Evolutionary conservation across 1,140 invertebrate genomes (phyloP), one percentile per base, ranked within the genome.

Genomic region (Zelostemma sp.): DNA sequence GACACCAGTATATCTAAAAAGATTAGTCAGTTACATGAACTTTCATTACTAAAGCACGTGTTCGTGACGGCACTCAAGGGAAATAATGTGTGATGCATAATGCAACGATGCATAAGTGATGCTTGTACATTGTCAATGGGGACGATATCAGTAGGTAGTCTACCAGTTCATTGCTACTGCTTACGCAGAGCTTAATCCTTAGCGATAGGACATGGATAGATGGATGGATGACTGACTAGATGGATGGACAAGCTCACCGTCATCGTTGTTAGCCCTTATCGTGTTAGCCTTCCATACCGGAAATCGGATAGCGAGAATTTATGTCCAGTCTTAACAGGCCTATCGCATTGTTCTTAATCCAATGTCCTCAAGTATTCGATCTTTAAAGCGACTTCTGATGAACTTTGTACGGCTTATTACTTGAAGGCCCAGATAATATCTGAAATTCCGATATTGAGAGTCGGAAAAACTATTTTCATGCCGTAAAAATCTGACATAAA

Each of bases 51-150:
- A 28, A 28, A 45, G 40, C 57, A 59, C 56, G 60, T 53, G 67
- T 58, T 41, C 43, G 48, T 63, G 59, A 64, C 68, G 71, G 63
- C 53, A 46, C 73, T 60, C 68, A 1, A 16, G 77, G 77, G 77
- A 79, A 79, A 79, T 79, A 74, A 75, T 73, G 77, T 68, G 69
- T 62, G 60, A 70, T 78, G 77, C 76, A 79, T 79, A 74, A 79
- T 77, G 74, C 65, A 77, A 65, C 68, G 71, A 57, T 60, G 72
- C 70, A 77, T 75, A 76, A 79, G 69, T 70, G 74, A 77, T 75
- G 70, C 71, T 69, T 55, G 68, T 74, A 74, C 70, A 69, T 76
- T 68, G 76, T 74, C 74, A 74, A 66, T 45, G 58, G 64, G 63
- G 62, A 65, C 65, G 64, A 74, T 66, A 71, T 71, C 63, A 57